Conservation (phyloP, 2,888 invertebrate species). For the Idaea straminata region DNA sequence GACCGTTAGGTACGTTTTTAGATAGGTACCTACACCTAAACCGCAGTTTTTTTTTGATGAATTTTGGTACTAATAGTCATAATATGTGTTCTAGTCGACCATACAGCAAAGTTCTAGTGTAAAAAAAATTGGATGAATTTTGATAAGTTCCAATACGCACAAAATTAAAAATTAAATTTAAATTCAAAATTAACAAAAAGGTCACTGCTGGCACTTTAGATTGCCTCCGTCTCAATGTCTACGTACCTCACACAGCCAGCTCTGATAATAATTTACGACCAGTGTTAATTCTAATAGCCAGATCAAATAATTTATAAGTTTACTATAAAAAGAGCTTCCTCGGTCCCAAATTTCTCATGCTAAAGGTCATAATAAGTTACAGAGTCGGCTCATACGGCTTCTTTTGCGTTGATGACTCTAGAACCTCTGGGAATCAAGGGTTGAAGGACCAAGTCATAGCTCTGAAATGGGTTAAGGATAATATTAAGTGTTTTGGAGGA, state of each 20-base stretch:
- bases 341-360: slow-evolving; percentile 38
- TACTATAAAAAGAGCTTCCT: slow-evolving; percentile 29
- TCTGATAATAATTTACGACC: slow-evolving; percentile 26
- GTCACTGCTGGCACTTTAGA: slow-evolving; percentile 61
- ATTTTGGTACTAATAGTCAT: too few relatives aligned
- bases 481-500: slow-evolving; percentile 41
- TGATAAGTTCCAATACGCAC: too few relatives aligned
- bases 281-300: slow-evolving; percentile 46
- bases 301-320: slow-evolving; percentile 39
- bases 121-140: too few relatives aligned
- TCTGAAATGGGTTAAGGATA: slow-evolving; percentile 36
- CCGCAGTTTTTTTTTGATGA: too few relatives aligned
- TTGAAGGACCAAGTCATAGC: slow-evolving; percentile 39
- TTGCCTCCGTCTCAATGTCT: slow-evolving; percentile 82
- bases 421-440: slow-evolving; percentile 44
- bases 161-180: too few relatives aligned
- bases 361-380: slow-evolving; percentile 38
- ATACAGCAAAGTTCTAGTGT: too few relatives aligned
- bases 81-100: too few relatives aligned
- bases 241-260: slow-evolving; percentile 57
- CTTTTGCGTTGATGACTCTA: slow-evolving; percentile 39
- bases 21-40: too few relatives aligned
- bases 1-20: too few relatives aligned
- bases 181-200: slow-evolving; percentile 37
- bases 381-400: slow-evolving; percentile 47